phyloP scores from a whole-genome alignment of 2,797 vertebrate genomes.

The Astyanax mexicanus region DNA sequence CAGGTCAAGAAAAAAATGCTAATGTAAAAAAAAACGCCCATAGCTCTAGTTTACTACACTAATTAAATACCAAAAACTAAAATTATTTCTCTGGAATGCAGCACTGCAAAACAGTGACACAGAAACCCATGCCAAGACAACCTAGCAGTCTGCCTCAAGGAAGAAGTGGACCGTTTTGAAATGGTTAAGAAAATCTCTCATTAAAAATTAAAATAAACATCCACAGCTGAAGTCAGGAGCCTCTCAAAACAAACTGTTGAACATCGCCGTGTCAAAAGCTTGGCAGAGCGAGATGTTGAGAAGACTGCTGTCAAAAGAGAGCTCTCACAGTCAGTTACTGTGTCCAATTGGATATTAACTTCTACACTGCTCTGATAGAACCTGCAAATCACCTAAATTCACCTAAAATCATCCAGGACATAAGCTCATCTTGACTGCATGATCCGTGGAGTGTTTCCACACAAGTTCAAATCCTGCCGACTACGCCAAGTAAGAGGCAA shows the following conservation, averaged over 20 bases:
- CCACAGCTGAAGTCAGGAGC: background rate
- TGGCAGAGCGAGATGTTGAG: background rate
- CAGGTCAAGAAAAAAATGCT: too few relatives aligned
- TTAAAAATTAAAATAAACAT: background rate
- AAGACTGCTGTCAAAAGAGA: too few relatives aligned
- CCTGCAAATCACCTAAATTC: too few relatives aligned
- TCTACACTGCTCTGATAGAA: background rate
- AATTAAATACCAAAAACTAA: background rate
- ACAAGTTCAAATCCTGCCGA: too few relatives aligned
- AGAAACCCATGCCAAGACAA: background rate
- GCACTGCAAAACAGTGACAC: background rate
- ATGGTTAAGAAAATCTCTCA: background rate
- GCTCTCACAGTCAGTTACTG: background rate
- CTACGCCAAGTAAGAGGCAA: too few relatives aligned
- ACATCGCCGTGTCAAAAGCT: background rate
- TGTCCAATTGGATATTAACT: background rate
- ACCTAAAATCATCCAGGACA: background rate
- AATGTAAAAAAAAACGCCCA: too few relatives aligned
- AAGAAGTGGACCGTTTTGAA: background rate
- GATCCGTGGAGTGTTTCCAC: too few relatives aligned
- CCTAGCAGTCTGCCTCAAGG: background rate
- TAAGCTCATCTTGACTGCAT: background rate
- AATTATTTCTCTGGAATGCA: background rate
- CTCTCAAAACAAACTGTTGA: background rate
- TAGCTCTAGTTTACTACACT: background rate